Conservation (phyloP, 2,113 vertebrate species). For the Sterna hirundo region DNA sequence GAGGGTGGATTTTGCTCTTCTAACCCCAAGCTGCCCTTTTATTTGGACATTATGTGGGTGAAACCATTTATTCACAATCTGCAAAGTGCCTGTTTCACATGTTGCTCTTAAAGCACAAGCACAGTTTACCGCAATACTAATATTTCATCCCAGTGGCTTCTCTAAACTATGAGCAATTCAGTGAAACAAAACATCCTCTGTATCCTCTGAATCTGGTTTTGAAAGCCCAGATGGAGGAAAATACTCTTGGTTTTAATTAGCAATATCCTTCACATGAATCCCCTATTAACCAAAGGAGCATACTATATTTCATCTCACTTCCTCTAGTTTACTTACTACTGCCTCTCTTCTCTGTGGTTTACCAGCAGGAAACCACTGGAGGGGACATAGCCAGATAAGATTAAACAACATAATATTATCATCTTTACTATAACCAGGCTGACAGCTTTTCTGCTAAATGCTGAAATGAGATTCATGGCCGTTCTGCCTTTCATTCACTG, state of each 20-base stretch:
- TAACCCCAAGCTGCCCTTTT: neutral
- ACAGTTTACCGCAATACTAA: neutral
- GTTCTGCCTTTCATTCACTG: neutral
- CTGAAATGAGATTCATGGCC: slow-evolving; percentile 6
- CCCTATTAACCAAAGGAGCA: neutral
- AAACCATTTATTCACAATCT: neutral
- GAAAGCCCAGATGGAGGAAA: slow-evolving; percentile 17
- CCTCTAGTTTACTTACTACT: slow-evolving; percentile 36
- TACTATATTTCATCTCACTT: slow-evolving; percentile 32
- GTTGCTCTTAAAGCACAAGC: neutral
- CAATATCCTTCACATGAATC: slow-evolving; percentile 25
- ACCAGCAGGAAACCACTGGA: slow-evolving; percentile 66
- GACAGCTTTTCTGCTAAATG: slow-evolving; percentile 28
- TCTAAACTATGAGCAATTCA: neutral
- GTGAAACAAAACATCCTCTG: slow-evolving; percentile 17
- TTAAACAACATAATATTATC: slow-evolving; percentile 56
- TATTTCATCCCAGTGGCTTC: slow-evolving; percentile 24
- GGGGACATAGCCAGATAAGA: slow-evolving; percentile 46
- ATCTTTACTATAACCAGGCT: slow-evolving; percentile 45
- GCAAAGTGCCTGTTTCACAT: neutral
- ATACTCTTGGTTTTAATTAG: slow-evolving; percentile 33
- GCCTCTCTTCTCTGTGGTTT: slow-evolving; percentile 55
- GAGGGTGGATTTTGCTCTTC: neutral
- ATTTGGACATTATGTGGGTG: neutral
- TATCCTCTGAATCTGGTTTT: slow-evolving; percentile 12